Evolutionary conservation across 2,113 vertebrate genomes (phyloP).

Genomic region (Helogale parvula): DNA sequence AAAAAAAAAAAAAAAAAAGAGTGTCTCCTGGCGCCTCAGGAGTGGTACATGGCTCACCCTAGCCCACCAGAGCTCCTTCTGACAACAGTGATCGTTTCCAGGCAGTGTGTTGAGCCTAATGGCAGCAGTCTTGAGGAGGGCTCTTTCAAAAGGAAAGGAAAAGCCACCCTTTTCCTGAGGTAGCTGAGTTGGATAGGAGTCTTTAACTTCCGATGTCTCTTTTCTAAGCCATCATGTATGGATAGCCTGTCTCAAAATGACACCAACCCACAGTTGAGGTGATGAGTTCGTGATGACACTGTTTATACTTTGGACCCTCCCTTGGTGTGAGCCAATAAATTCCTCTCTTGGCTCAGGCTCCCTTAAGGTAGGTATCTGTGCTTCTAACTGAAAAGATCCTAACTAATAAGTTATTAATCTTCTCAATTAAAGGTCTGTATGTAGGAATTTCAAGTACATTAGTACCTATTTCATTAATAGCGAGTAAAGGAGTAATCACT

Average conservation of each 20-base stretch:
- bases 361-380: not conserved
- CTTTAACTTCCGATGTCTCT: not conserved
- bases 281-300: not conserved
- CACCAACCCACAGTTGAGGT: not conserved
- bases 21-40: not conserved
- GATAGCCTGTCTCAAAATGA: not conserved
- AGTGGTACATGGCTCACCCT: not conserved
- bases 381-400: not conserved
- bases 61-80: not conserved
- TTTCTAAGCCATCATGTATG: not conserved
- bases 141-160: not conserved
- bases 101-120: not conserved
- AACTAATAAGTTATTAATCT: not conserved
- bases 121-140: not conserved
- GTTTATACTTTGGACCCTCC: not conserved
- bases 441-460: not conserved
- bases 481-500: not conserved
- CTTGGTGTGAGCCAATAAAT: not conserved
- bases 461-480: not conserved
- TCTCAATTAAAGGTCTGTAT: not conserved
- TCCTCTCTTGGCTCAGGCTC: not conserved
- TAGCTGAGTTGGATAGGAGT: not conserved
- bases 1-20: too few species aligned
- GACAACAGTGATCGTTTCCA: not conserved
- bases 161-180: not conserved